Conservation (phyloP, 2,797 vertebrate species). For the Hippopotamyrus pictus region DNA sequence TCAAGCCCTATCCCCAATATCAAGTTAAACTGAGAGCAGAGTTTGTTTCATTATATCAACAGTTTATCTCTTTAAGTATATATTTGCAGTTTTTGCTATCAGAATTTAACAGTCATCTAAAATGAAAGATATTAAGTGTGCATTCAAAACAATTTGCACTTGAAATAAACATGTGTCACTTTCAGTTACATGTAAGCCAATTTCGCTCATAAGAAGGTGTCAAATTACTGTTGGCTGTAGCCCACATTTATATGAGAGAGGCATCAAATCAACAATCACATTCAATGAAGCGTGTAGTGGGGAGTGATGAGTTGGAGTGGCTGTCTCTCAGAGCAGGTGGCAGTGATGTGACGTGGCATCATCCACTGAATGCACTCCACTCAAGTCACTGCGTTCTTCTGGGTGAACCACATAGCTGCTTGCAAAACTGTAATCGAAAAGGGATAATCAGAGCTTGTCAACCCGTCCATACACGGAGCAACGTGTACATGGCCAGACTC, state of each 20-base stretch:
- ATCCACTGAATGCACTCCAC: background rate
- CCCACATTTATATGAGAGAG: background rate
- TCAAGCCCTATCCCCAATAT: background rate
- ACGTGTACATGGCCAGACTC: background rate
- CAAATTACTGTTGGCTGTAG: background rate
- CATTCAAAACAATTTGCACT: background rate
- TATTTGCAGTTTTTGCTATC: background rate
- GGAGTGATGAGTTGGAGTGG: background rate
- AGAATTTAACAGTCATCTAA: background rate
- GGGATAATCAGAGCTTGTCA: background rate
- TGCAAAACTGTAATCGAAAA: background rate
- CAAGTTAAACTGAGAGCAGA: background rate
- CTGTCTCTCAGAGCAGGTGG: conserved; percentile 1
- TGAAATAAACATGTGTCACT: background rate
- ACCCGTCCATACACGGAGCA: background rate
- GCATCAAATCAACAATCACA: background rate
- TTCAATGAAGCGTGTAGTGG: background rate
- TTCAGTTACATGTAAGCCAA: background rate
- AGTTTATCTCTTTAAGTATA: background rate
- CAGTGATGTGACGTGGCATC: background rate
- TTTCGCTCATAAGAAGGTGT: background rate
- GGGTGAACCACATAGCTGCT: background rate
- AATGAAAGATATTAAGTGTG: background rate
- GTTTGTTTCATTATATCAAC: background rate
- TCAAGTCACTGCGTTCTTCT: background rate